Conservation (phyloP, 2,888 invertebrate species). For the Gasteruption jaculator region DNA sequence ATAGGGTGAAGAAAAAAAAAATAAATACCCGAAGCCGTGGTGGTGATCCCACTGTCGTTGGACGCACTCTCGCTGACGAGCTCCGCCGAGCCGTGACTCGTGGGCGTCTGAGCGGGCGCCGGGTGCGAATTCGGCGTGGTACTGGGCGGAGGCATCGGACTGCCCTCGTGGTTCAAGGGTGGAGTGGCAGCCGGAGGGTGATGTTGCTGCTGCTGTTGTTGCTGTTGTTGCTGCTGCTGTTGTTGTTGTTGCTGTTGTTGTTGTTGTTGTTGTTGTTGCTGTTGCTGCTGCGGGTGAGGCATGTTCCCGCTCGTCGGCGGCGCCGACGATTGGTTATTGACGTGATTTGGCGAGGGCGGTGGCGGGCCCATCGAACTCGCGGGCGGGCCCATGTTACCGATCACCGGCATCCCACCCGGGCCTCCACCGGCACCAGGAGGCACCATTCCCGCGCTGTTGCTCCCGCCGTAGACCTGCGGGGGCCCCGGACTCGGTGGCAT, state of each 20-base stretch:
- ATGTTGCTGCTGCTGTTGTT: slow-evolving; percentile 30
- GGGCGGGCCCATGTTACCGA: slow-evolving; percentile 61
- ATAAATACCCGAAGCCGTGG: slow-evolving; percentile 57
- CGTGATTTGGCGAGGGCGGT: slow-evolving; percentile 56
- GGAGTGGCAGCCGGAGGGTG: slow-evolving; percentile 45
- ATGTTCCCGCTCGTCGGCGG: slow-evolving; percentile 33
- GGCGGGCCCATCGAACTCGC: slow-evolving; percentile 61
- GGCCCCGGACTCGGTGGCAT: slow-evolving; percentile 62
- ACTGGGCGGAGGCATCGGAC: slow-evolving; percentile 57
- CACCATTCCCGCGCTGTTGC: slow-evolving; percentile 56
- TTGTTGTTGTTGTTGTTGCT: slow-evolving; percentile 15
- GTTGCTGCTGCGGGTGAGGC: slow-evolving; percentile 28
- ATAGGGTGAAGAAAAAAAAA: slow-evolving; percentile 7
- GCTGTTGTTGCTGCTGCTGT: slow-evolving; percentile 26
- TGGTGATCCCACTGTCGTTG: slow-evolving; percentile 58
- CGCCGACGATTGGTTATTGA: slow-evolving; percentile 37
- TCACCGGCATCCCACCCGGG: slow-evolving; percentile 37
- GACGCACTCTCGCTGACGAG: slow-evolving; percentile 47
- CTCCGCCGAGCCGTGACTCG: slow-evolving; percentile 43
- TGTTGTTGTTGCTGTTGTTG: slow-evolving; percentile 10
- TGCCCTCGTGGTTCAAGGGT: slow-evolving; percentile 47
- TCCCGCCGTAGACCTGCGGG: slow-evolving; percentile 55
- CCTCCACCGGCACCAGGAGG: slow-evolving; percentile 48
- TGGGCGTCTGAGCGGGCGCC: slow-evolving; percentile 37
- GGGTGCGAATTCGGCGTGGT: slow-evolving; percentile 55